Percentiles rank a stretch among this genome's conserved stretches.
These are phyloP conservation scores for Ctenochaetus hawaiiensis DNA, from an alignment of 2,797 vertebrate genomes.

Conservation along the genomic window DNA sequence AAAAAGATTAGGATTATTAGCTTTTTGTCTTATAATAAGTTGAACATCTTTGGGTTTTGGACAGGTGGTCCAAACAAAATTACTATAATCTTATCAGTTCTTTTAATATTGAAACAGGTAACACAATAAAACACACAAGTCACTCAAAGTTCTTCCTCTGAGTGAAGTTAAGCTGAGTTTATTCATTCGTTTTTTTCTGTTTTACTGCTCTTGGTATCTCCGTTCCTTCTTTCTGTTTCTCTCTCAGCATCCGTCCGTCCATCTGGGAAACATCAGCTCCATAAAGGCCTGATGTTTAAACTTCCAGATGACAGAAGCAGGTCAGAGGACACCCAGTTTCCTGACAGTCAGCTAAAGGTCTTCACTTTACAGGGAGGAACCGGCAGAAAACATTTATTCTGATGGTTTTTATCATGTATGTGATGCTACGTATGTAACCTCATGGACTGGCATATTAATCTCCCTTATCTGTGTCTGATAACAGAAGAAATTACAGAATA, in stretches of 20 bases:
- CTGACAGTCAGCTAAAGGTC: background rate
- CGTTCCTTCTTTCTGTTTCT: slow-evolving; percentile 18
- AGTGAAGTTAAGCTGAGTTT: slow-evolving; percentile 44
- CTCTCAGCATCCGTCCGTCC: slow-evolving; percentile 27
- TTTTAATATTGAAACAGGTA: slow-evolving; percentile 21
- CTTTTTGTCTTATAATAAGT: background rate
- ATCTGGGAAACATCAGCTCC: slow-evolving; percentile 61
- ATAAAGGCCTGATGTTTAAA: slow-evolving; percentile 44
- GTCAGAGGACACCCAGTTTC: slow-evolving; percentile 18
- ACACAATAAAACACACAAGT: slow-evolving; percentile 23
- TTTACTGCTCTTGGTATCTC: slow-evolving; percentile 43
- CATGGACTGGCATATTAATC: background rate
- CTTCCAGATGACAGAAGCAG: slow-evolving; percentile 61
- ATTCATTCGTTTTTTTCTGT: slow-evolving; percentile 55
- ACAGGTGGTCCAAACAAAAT: too few species aligned
- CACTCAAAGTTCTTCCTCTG: slow-evolving; percentile 27
- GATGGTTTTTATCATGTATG: background rate
- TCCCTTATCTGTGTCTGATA: background rate
- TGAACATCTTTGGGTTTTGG: background rate
- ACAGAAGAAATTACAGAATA: background rate
- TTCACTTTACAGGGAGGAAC: background rate
- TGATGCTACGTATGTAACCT: background rate
- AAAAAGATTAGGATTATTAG: background rate
- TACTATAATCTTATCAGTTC: background rate
- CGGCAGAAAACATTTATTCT: background rate